phyloP scores from a whole-genome alignment of 2,797 vertebrate species.

The Spinus olivaceus region DNA sequence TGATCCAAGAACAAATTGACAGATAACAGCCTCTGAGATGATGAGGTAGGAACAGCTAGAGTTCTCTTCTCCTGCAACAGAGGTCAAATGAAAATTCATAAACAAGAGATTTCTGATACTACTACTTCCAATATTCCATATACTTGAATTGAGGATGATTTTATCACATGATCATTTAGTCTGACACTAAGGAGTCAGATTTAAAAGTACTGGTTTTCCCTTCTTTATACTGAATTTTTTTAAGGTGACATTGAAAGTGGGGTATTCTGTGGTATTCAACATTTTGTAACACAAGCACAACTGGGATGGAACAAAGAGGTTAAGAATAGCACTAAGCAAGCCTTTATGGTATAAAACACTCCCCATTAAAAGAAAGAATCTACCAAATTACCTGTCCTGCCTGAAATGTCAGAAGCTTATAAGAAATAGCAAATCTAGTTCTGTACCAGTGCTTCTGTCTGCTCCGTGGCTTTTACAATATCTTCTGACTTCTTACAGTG shows the following conservation, averaged over 20 bases:
- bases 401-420: constrained; percentile 59
- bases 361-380: neutral
- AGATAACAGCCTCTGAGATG: constrained; percentile 24
- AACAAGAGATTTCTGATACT: neutral
- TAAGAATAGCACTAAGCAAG: neutral
- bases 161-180: neutral
- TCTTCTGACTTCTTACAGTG: constrained; percentile 68
- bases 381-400: constrained; percentile 64
- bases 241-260: neutral
- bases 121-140: neutral
- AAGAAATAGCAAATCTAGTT: constrained; percentile 57
- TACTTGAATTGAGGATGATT: neutral
- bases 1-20: constrained; percentile 20
- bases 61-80: constrained; percentile 66
- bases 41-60: constrained; percentile 17
- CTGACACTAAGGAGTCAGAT: neutral
- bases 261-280: neutral
- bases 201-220: neutral
- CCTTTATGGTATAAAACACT: neutral
- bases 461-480: constrained; percentile 60
- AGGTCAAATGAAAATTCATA: constrained; percentile 43
- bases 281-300: neutral
- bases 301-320: neutral
- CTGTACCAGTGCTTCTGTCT: constrained; percentile 49
- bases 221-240: neutral